Conservation (phyloP, 2,113 vertebrate species). For the Panthera tigris region DNA sequence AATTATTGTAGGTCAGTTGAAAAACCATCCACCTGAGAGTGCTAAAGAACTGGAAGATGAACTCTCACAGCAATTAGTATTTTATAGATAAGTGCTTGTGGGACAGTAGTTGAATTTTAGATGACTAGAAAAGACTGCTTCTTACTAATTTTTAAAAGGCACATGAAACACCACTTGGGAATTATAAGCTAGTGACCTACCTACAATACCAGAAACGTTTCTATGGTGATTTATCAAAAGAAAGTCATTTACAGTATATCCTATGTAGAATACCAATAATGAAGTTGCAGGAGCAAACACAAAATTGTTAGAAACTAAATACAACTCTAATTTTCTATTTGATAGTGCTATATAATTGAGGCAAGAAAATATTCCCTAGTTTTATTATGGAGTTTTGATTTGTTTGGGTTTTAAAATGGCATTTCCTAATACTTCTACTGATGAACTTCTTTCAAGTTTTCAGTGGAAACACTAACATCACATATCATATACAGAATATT, state of each 20-base stretch:
- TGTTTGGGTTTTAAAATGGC: background rate
- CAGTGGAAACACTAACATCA: background rate
- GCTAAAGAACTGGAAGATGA: slow-evolving; percentile 37
- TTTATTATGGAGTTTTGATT: background rate
- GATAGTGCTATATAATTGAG: background rate
- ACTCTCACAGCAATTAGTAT: slow-evolving; percentile 54
- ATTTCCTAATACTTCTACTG: background rate
- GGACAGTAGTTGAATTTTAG: background rate
- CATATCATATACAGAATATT: background rate
- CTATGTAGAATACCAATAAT: background rate
- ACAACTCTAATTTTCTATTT: background rate
- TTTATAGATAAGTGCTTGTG: slow-evolving; percentile 46
- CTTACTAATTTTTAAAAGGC: slow-evolving; percentile 36
- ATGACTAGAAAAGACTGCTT: slow-evolving; percentile 16
- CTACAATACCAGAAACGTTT: background rate
- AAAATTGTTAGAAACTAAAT: background rate
- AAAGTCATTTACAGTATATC: background rate
- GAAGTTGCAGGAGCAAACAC: background rate
- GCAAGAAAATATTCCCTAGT: background rate
- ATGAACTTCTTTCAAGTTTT: background rate
- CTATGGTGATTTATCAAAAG: background rate
- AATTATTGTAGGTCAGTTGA: slow-evolving; percentile 55
- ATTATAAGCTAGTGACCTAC: slow-evolving; percentile 8
- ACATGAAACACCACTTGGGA: background rate
- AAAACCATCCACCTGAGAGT: slow-evolving; percentile 36